Base-by-base conservation (phyloP, 2,888 invertebrate species). In the Branchipolynoe longqiensis region DNA sequence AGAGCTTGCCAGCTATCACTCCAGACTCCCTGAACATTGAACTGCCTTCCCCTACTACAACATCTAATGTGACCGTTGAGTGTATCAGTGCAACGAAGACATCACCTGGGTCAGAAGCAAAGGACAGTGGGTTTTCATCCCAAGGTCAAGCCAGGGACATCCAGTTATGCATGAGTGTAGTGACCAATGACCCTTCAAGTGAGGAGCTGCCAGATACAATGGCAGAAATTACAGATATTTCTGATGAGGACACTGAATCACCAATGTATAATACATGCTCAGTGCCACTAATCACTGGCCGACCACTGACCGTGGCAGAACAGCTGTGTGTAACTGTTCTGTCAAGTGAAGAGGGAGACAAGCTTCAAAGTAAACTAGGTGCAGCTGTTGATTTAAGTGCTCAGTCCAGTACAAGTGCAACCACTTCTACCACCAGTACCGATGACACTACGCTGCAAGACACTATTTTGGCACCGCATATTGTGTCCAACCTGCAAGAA, bases 171-270 rank as follows among this genome's bases (percentile, higher is more conserved):
- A 14, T 33, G 1, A 69, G 69, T 69, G 8, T 25, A 69, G 69
- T 69, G 36, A 69, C 36, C 33, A 14, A 18, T 18, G 69, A 69
- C 22, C 69, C 69, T 3, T 33, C 31, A 8, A 69, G 33, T 33
- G 82, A 85, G 36, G 40, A 31, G 48, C 78, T 33, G 18, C 81
- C 73, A 31, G 86, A 87, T 78, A 87, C 87, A 0, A 74, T 87
- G 84, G 87, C 86, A 3, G 86, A 87, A 25, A 62, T 87, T 38
- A 84, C 85, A 25, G 86, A 87, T 28, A 59, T 86, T 12, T 86
- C 87, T 40, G 38, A 82, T 54, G 87, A 85, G 12, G 83, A 83
- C n/a, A 3, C 6, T 25, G 18, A 28, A 31, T 18, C 25, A 31
- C 28, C 62, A 4, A 38, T n/a, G 14, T 33, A 33, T 1, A 69